Percentiles rank a stretch among this genome's conserved stretches.
Conservation (phyloP, 2,888 invertebrate genomes). For the Polia nebulosa region DNA sequence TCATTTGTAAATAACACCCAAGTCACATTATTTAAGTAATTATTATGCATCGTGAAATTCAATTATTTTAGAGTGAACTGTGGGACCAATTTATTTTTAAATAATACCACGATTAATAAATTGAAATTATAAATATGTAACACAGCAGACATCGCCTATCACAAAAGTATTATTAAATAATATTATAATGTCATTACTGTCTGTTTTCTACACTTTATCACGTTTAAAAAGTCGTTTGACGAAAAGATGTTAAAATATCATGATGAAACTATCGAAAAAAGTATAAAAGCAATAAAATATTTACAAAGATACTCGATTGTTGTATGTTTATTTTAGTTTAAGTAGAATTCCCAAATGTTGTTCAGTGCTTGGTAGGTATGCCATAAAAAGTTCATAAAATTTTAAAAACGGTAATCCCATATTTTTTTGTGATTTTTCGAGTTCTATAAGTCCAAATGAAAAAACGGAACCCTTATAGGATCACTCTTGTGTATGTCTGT, state of each 20-base stretch:
- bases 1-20: slow-evolving; percentile 65
- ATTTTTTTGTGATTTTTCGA: too few relatives aligned
- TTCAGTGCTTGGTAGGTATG: too few relatives aligned
- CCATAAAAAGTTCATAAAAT: too few relatives aligned
- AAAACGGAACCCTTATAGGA: too few relatives aligned
- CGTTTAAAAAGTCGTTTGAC: slow-evolving; percentile 22
- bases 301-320: slow-evolving; percentile 56
- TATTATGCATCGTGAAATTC: slow-evolving; percentile 44
- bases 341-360: background rate
- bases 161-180: slow-evolving; percentile 56
- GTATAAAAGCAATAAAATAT: slow-evolving; percentile 65
- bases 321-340: slow-evolving; percentile 59
- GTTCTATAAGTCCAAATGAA: too few relatives aligned
- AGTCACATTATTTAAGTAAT: slow-evolving; percentile 59
- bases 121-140: slow-evolving; percentile 31
- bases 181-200: slow-evolving; percentile 45
- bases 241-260: slow-evolving; percentile 49
- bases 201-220: slow-evolving; percentile 38
- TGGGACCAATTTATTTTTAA: slow-evolving; percentile 65
- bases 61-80: slow-evolving; percentile 47
- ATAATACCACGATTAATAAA: slow-evolving; percentile 30
- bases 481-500: too few relatives aligned
- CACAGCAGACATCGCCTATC: slow-evolving; percentile 52
- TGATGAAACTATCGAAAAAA: slow-evolving; percentile 56
- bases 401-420: too few relatives aligned